Evolutionary conservation across 2,113 vertebrate species (phyloP).

Genomic region (Antennarius striatus): DNA sequence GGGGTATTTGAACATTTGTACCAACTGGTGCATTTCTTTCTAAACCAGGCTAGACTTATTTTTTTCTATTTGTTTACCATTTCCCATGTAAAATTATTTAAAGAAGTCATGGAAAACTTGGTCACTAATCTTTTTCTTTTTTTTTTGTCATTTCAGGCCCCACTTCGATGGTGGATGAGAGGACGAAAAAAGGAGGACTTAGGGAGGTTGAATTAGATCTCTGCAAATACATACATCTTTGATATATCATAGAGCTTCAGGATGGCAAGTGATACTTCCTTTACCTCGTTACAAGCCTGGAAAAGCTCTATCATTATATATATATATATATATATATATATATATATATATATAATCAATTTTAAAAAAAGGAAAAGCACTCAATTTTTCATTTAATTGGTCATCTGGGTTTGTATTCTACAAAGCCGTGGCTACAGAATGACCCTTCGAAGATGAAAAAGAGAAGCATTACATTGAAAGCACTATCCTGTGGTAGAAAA

Average conservation of each 20-base stretch:
- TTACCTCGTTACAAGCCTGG: slow-evolving; percentile 10
- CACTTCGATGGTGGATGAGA: slow-evolving; percentile 43
- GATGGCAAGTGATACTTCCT: neutral
- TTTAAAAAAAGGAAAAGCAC: slow-evolving; percentile 7
- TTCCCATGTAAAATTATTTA: slow-evolving; percentile 23
- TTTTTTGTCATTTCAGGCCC: neutral
- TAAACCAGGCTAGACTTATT: slow-evolving; percentile 24
- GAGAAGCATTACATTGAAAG: slow-evolving; percentile 9
- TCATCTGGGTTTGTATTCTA: slow-evolving; percentile 3
- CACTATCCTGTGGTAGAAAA: neutral
- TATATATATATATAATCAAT: no score
- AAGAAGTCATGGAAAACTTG: slow-evolving; percentile 16
- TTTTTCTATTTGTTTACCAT: slow-evolving; percentile 4
- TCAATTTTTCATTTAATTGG: slow-evolving; percentile 18
- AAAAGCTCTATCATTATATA: slow-evolving; percentile 13
- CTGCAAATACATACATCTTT: slow-evolving; percentile 19
- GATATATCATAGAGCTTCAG: slow-evolving; percentile 2
- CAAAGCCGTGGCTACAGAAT: slow-evolving; percentile 10
- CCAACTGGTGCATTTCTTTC: slow-evolving; percentile 14
- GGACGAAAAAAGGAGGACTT: neutral
- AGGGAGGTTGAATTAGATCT: slow-evolving; percentile 13
- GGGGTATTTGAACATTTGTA: slow-evolving; percentile 15
- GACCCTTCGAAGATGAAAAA: slow-evolving; percentile 21
- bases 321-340: no score
- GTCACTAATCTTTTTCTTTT: slow-evolving; percentile 13